A percentile compares a stretch with the other conserved stretches of the same genome.
Conservation (phyloP, 2,888 invertebrate species). For the Polydrusus pterygomalis region DNA sequence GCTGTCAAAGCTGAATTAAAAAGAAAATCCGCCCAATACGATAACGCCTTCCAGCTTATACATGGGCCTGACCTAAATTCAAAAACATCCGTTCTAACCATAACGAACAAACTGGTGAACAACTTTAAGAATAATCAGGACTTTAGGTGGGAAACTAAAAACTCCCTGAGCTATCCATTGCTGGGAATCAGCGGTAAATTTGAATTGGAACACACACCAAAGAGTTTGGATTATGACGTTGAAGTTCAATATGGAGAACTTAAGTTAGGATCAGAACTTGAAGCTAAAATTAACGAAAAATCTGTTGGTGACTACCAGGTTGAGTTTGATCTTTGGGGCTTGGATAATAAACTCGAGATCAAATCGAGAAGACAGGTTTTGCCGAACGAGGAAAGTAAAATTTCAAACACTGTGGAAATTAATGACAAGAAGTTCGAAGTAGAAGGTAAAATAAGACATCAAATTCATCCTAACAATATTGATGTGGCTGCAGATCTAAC, state of each 20-base stretch:
- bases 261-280: conserved; percentile 74
- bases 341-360: conserved; percentile 74
- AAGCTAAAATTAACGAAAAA: conserved; percentile 70
- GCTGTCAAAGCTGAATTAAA: conserved; percentile 75
- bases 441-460: conserved; percentile 76
- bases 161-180: conserved; percentile 75
- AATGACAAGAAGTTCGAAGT: conserved; percentile 79
- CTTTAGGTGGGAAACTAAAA: conserved; percentile 74
- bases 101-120: conserved; percentile 64
- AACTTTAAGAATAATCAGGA: conserved; percentile 69
- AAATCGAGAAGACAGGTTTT: conserved; percentile 75
- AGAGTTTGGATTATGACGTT: conserved; percentile 75
- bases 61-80: conserved; percentile 79
- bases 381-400: conserved; percentile 76
- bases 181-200: conserved; percentile 73
- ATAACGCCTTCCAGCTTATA: conserved; percentile 70
- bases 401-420: conserved; percentile 76
- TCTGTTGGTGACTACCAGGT: conserved; percentile 75
- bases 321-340: conserved; percentile 74
- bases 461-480: conserved; percentile 74
- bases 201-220: conserved; percentile 76
- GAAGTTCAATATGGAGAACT: conserved; percentile 77
- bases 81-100: conserved; percentile 74
- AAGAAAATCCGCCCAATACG: conserved; percentile 47
- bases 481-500: conserved; percentile 76